Evolutionary conservation across 1,140 invertebrate genomes (phyloP), one percentile per base, ranked within the genome.

Genomic region (Caenorhabditis brenneri): DNA sequence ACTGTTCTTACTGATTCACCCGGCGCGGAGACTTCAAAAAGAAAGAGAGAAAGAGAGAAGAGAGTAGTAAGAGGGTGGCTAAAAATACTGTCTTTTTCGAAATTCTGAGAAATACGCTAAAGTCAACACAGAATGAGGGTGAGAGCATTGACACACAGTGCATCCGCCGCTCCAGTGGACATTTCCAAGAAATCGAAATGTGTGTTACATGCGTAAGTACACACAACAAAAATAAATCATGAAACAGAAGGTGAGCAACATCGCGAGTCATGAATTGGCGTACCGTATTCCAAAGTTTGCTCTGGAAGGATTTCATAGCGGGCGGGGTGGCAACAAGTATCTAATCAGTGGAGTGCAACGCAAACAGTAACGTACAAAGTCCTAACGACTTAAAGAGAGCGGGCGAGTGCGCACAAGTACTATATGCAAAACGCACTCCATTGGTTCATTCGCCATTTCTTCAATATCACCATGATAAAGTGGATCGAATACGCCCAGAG

Each of bases 61-160:
- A n/a, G 49, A 51, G 22, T n/a, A 65, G 24, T n/a, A n/a, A 74
- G 29, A 24, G 29, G 65, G 33, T 74, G 36, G 42, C 65, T 74
- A 74, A 74, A 74, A 74, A 74, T 74, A 74, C n/a, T 42, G 65
- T 33, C 58, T 15, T 46, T 42, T 42, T 46, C 22, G 36, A 74
- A 74, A 39, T 74, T 74, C 65, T 42, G 65, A 74, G 65, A 74
- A 74, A 74, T 74, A 74, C 65, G 65, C 65, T 74, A 74, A 74
- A 42, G 65, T 74, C 65, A 74, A 74, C 36, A 74, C 5, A 22
- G 65, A n/a, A 24, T 33, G 65, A 36, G 65, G 65, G 65, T 36
- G 65, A 46, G 36, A 42, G 29, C 58, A 31, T 46, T 46, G 36
- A 74, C 65, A 74, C 65, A 74, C 65, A 12, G 15, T 42, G 19